Base-by-base conservation (phyloP, 92 coral and sea anemone genomes). In the Phenganax marumi region DNA sequence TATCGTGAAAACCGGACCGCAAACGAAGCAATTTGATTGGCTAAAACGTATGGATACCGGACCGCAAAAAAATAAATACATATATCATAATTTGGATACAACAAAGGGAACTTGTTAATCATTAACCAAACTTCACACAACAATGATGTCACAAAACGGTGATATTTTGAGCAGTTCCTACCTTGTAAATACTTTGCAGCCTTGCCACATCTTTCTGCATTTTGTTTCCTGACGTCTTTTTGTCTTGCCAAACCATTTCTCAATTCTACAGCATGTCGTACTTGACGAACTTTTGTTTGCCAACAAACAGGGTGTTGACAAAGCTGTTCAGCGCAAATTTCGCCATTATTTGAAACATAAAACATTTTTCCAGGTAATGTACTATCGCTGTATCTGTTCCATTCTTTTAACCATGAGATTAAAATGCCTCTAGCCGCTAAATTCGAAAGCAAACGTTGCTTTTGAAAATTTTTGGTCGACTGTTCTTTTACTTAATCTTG, bases 291-390 rank as follows among this genome's bases (percentile, higher is more conserved):
- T 65, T 91, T 91, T 14, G 95, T 86, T 58, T 86, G 86, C 99
- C 99, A 96, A 76, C 99, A 96, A 56, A 91, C 97, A 25, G 99
- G 99, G 85, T 96, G 99, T 73, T 96, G 99, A 68, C 99, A 96
- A 39, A 96, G 75, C 49, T 84, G 43, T 47, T 89, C 90, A 52
- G 86, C 89, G 85, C 92, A 91, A 9, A 84, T 84, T 76, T 84
- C 89, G 52, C 86, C 86, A 14, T 68, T 81, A 49, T 78, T 78
- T 11, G 83, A 49, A 12, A 78, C 56, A 50, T 78, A 78, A 25
- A 78, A 68, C 83, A 78, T 78, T n/a, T 57, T 53, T 46, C 39
- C 48, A 8, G 23, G n/a, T n/a, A n/a, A 10, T 9, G 48, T 11
- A 17, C 9, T 57, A 3, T 25, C 14, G 57, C 12, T 12, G 24